These are phyloP conservation scores for Callosobruchus maculatus DNA, from an alignment of 2,888 invertebrate species.

Conservation along the genomic window DNA sequence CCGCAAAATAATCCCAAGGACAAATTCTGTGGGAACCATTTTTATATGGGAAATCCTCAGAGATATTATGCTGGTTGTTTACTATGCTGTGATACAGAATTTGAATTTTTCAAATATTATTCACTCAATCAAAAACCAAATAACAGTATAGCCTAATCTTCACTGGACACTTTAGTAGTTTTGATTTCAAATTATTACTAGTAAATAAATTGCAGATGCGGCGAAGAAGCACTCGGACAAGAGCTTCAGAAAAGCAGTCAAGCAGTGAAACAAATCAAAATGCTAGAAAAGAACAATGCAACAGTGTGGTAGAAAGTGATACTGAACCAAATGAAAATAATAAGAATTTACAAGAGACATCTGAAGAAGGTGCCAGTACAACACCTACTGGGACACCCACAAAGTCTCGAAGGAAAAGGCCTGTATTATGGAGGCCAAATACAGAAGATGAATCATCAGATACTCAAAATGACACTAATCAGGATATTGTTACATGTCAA, in stretches of 20 bases:
- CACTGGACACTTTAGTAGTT: no score
- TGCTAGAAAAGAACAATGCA: constrained; percentile 11
- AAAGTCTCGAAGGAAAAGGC: not conserved
- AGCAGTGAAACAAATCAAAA: not conserved
- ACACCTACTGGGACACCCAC: not conserved
- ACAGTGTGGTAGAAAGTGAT: constrained; percentile 7
- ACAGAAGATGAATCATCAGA: not conserved
- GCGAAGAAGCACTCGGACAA: not conserved
- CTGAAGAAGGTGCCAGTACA: not conserved
- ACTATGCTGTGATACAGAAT: no score
- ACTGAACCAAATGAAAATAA: not conserved
- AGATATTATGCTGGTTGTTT: no score
- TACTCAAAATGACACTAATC: not conserved
- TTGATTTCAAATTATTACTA: no score
- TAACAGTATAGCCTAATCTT: no score
- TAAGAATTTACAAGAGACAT: constrained; percentile 5
- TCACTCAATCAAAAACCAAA: no score
- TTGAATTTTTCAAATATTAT: no score
- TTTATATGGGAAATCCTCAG: no score
- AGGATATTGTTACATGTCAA: not conserved
- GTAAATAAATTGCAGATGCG: not conserved
- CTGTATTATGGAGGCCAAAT: not conserved
- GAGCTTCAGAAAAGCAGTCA: not conserved
- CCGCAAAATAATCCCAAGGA: no score
- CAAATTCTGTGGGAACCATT: no score